Percentiles rank a stretch among this genome's conserved stretches.
These are phyloP conservation scores for Caenorhabditis sp. DNA, from an alignment of 2,888 invertebrate genomes.

Conservation along the genomic window DNA sequence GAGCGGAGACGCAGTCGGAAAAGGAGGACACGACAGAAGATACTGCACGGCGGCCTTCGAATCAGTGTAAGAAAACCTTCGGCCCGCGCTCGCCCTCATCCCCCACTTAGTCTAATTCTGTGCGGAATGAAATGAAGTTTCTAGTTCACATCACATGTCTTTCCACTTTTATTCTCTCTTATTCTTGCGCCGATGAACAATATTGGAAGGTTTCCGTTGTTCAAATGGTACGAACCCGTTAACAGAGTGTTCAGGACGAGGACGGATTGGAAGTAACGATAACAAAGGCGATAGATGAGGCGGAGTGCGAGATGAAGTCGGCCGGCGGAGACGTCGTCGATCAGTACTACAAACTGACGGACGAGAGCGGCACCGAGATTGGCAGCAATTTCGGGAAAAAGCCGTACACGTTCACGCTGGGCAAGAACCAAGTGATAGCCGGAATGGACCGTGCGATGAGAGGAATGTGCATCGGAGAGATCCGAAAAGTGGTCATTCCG, in stretches of 20 bases:
- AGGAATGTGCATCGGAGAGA: slow-evolving; percentile 55
- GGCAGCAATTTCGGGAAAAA: slow-evolving; percentile 76
- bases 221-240: not conserved
- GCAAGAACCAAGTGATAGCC: slow-evolving; percentile 51
- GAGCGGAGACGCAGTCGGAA: slow-evolving; percentile 18
- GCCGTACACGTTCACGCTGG: slow-evolving; percentile 66
- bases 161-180: slow-evolving; percentile 9
- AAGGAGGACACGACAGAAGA: slow-evolving; percentile 40
- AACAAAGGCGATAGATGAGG: slow-evolving; percentile 16
- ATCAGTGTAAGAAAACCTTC: slow-evolving; percentile 50
- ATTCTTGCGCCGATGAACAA: not conserved
- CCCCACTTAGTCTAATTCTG: not conserved
- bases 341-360: slow-evolving; percentile 73
- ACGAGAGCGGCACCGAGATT: slow-evolving; percentile 73
- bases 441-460: slow-evolving; percentile 57
- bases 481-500: slow-evolving; percentile 52
- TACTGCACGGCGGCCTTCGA: slow-evolving; percentile 32
- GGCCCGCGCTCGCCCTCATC: not conserved
- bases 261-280: slow-evolving; percentile 52
- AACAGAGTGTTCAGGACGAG: slow-evolving; percentile 27
- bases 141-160: slow-evolving; percentile 2
- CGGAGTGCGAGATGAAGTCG: slow-evolving; percentile 43
- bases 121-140: slow-evolving; percentile 13
- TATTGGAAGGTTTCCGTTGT: slow-evolving; percentile 31
- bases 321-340: slow-evolving; percentile 62